Evolutionary conservation across 2,113 vertebrate species (phyloP).

Genomic region (Odobenus rosmarus): DNA sequence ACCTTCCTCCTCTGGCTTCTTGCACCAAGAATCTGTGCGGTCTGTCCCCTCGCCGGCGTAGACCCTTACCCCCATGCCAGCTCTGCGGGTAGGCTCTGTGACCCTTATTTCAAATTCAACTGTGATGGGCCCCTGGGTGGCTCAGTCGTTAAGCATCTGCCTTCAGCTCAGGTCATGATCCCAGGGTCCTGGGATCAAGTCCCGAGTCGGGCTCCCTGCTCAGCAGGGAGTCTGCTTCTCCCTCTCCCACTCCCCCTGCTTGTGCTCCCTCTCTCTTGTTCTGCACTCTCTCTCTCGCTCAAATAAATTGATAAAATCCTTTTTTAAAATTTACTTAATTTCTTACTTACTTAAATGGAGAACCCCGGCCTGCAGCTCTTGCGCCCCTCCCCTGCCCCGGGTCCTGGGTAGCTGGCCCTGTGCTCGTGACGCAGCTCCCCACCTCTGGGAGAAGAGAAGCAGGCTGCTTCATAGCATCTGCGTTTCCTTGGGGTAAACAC

Average conservation of each 20-base stretch:
- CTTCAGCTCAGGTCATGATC: background rate
- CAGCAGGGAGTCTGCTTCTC: too few relatives aligned
- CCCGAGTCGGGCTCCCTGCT: background rate
- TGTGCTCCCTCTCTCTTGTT: background rate
- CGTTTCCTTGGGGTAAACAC: fast-evolving
- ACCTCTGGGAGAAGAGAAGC: fast-evolving
- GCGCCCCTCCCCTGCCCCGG: fast-evolving
- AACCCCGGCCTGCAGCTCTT: fast-evolving
- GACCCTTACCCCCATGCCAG: background rate
- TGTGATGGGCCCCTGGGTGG: background rate
- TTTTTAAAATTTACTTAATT: background rate
- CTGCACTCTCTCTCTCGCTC: too few relatives aligned
- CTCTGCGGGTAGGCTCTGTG: background rate
- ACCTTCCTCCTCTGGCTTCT: background rate
- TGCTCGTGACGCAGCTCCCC: background rate
- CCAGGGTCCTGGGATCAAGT: background rate
- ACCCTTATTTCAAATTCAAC: too few relatives aligned
- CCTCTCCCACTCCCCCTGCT: background rate
- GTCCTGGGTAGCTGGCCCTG: too few relatives aligned
- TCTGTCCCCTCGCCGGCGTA: fast-evolving
- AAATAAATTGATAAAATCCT: background rate
- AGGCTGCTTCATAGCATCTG: fast-evolving
- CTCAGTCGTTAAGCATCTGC: too few relatives aligned
- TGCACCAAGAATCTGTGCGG: fast-evolving
- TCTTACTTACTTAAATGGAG: too few relatives aligned